phyloP scores from a whole-genome alignment of 2,888 invertebrate genomes.

The Odontothrips loti region DNA sequence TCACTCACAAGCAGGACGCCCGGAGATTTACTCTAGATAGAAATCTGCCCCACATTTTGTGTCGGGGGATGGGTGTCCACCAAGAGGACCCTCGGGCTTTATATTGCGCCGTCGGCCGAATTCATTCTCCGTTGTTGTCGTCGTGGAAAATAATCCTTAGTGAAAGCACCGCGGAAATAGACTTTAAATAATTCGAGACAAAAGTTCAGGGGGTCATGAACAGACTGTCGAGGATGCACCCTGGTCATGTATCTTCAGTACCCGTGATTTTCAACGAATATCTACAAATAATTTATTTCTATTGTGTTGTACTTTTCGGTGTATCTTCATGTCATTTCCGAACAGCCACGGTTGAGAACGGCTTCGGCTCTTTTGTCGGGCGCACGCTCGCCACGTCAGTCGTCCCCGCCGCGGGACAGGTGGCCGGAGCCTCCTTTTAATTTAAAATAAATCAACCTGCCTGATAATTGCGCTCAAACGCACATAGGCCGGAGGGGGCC shows the following conservation, averaged over 20 bases:
- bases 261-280: too few species aligned
- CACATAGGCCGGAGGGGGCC: neutral
- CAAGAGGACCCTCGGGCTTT: neutral
- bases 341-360: neutral
- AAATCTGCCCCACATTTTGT: neutral
- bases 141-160: conserved; percentile 2
- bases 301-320: neutral
- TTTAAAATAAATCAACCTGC: neutral
- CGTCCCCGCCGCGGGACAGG: too few species aligned
- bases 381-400: neutral
- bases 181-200: neutral
- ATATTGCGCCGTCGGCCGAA: neutral
- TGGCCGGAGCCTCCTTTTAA: neutral
- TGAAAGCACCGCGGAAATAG: neutral
- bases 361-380: neutral
- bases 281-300: too few species aligned
- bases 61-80: neutral
- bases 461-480: neutral
- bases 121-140: neutral
- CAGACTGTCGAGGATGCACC: too few species aligned
- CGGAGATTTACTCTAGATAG: too few species aligned
- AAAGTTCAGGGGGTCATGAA: neutral
- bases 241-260: too few species aligned
- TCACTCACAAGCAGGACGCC: too few species aligned
- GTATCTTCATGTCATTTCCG: neutral